Base-by-base conservation (phyloP, 1,140 invertebrate species). In the Apis cerana region DNA sequence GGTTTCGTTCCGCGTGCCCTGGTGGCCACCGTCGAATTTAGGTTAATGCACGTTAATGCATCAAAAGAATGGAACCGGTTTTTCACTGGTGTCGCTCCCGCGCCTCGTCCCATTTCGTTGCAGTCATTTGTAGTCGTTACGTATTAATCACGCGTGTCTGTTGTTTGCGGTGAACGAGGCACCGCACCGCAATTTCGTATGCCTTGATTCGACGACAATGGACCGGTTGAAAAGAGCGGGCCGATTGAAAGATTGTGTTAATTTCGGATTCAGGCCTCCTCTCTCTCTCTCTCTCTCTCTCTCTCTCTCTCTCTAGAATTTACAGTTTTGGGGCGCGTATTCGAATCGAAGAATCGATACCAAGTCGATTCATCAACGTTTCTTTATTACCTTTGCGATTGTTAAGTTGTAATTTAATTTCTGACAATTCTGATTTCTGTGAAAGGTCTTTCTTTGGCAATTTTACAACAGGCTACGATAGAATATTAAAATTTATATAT, bases 41-140 rank as follows among this genome's bases (percentile, higher is more conserved):
- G 85, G 85, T 87, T 87, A 87, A 87, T 87, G 85, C 75, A 86
- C 74, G 80, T 87, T 87, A 86, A 87, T 85, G 80, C 85, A 86
- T 87, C 85, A 86, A 86, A 17, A 74, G 33, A 27, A 21, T 52
- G 54, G 76, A 87, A 87, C 85, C 85, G 85, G 85, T 86, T 82
- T 56, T 76, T 77, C 75, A 75, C 50, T 21, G 33, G 65, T 61
- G 82, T 83, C 76, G 81, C 82, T 79, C 86, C 79, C 58, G 13
- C 48, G 21, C 54, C 21, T 21, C 79, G 61, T 33, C 71, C 80
- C 59, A 58, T 74, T 69, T 59, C 56, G 72, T 65, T 75, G 21
- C 62, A 50, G 58, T n/a, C 82, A 72, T 79, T 83, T 72, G 67
- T 52, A 68, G 56, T 76, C 80, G 72, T 67, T 76, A 58, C 72